Base-by-base conservation (phyloP, 2,888 invertebrate species). In the Andrena dorsata region DNA sequence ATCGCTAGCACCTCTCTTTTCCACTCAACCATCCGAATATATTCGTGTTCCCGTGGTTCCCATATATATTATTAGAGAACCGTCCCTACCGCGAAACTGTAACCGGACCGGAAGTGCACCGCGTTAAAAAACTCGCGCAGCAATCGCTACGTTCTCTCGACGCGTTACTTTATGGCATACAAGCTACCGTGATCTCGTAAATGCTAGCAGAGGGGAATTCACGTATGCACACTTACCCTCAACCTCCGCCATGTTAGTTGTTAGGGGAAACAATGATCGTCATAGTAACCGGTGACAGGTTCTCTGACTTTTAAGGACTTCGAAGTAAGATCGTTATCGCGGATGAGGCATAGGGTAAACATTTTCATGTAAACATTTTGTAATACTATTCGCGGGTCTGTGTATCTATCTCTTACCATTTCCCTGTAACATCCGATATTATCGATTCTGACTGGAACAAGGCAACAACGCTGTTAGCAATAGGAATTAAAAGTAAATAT, bases 171-270 rank as follows among this genome's bases (percentile, higher is more conserved):
- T 73, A 61, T 61, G 64, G 51, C 74, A 47, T 65, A 58, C 63
- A 13, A 76, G 26, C 64, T 41, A 63, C 49, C 63, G 69, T 41
- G 72, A 8, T 49, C 64, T 70, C 16, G 61, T 76, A 80, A 83
- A 78, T 85, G 70, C 65, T 41, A 75, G 30, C 63, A 58, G 53
- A 72, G 69, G 65, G 68, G 23, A 81, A 81, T 82, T 90, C 88
- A 89, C 89, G 85, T 88, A 86, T 76, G 87, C 65, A 80, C 86
- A 91, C 92, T 92, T 91, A 93, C 93, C 93, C 89, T 92, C 91
- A 66, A 79, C 86, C 88, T 91, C 92, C 83, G 92, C 93, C 93
- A 93, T 93, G 90, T 92, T 90, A 88, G 91, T 92, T 90, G 91
- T 90, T 80, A 83, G 32, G 88, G 81, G 76, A 88, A 88, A 88